Evolutionary conservation across 2,113 vertebrate genomes (phyloP).

Genomic region (Syngnathus scovelli): DNA sequence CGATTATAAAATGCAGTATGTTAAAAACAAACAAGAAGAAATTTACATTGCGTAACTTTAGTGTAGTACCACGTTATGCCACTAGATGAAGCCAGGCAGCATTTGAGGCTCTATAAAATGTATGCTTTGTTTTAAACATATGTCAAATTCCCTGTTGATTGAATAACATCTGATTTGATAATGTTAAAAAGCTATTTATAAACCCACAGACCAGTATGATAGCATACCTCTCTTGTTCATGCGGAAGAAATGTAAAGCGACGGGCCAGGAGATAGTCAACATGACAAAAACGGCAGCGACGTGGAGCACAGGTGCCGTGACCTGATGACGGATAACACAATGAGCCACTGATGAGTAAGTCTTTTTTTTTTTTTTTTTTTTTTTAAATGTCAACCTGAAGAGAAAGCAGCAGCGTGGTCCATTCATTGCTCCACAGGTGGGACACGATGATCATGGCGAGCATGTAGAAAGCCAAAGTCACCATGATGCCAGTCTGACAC

Average conservation of each 20-base stretch:
- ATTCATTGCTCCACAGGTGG: constrained; percentile 72
- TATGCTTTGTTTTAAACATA: too few species aligned
- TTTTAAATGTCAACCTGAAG: constrained; percentile 71
- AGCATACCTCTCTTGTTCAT: constrained; percentile 71
- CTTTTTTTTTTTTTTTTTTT: too few species aligned
- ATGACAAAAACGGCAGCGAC: constrained; percentile 73
- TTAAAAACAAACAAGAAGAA: too few species aligned
- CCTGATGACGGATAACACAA: constrained; percentile 32
- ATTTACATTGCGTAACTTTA: too few species aligned
- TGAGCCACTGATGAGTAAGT: neutral
- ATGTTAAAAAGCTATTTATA: too few species aligned
- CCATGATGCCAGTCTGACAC: constrained; percentile 69
- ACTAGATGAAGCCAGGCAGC: too few species aligned
- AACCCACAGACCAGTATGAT: too few species aligned
- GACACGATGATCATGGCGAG: constrained; percentile 65
- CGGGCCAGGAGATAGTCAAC: constrained; percentile 78
- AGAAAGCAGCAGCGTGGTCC: constrained; percentile 74
- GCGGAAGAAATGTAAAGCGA: constrained; percentile 76
- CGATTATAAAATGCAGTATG: too few species aligned
- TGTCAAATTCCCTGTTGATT: too few species aligned
- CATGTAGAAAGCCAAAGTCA: constrained; percentile 68
- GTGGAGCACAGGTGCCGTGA: constrained; percentile 81
- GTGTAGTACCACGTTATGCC: too few species aligned
- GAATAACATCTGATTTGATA: too few species aligned
- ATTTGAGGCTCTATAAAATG: too few species aligned